Evolutionary conservation across 1,140 invertebrate genomes (phyloP).

Genomic region (Brachionus rubens): DNA sequence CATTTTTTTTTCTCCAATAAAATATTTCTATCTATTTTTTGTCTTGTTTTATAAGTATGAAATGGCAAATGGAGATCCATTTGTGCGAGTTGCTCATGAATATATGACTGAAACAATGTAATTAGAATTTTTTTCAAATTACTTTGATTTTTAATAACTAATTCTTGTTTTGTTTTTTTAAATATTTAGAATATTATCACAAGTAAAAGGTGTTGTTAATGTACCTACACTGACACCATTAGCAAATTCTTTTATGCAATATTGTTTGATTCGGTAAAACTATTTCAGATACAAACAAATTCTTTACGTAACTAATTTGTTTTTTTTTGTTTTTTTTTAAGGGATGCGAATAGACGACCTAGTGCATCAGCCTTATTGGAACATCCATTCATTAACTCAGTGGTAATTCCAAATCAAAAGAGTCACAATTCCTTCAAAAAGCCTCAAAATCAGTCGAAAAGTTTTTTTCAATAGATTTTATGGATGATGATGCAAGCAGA

Average conservation of each 20-base stretch:
- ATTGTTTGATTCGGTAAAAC: conserved; percentile 31
- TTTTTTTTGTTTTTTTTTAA: neutral
- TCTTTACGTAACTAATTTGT: neutral
- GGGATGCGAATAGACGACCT: conserved; percentile 45
- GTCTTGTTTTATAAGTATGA: neutral
- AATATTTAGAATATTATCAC: conserved; percentile 32
- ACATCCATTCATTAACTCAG: conserved; percentile 42
- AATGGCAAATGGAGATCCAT: conserved; percentile 43
- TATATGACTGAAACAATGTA: conserved; percentile 46
- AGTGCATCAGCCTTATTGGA: neutral
- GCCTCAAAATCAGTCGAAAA: neutral
- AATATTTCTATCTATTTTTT: neutral
- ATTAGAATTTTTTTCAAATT: neutral
- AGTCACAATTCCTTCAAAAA: conserved; percentile 28
- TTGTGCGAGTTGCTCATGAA: conserved; percentile 40
- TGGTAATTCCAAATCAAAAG: conserved; percentile 28
- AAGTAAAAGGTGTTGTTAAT: conserved; percentile 36
- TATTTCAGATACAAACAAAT: neutral
- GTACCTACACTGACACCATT: neutral
- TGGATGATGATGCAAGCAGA: too few species aligned
- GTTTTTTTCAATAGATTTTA: too few species aligned
- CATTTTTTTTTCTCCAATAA: neutral
- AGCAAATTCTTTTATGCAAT: conserved; percentile 40
- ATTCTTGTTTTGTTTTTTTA: neutral
- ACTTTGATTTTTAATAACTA: neutral